These are phyloP conservation scores for Hassar affinis DNA, from an alignment of 2,113 vertebrate genomes.

Conservation along the genomic window DNA sequence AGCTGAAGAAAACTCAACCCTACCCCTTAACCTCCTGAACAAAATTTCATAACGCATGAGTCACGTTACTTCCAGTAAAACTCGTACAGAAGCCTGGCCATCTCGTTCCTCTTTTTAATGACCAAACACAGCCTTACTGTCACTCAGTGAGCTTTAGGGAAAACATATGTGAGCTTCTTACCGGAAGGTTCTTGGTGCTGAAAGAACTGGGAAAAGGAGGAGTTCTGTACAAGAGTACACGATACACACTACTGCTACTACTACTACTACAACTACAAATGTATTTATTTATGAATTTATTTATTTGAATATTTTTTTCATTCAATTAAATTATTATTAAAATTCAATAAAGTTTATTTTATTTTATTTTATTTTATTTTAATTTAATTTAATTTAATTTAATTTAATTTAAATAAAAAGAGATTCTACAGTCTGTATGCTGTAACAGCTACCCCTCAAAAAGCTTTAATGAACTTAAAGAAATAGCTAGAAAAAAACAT, in stretches of 20 bases:
- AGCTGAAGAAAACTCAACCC: neutral
- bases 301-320: neutral
- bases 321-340: neutral
- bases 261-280: too few species aligned
- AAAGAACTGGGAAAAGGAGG: slow-evolving; percentile 24
- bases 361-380: too few species aligned
- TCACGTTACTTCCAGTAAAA: slow-evolving; percentile 46
- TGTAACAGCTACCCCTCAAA: neutral
- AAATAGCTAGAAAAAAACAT: neutral
- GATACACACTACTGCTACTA: too few species aligned
- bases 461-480: too few species aligned
- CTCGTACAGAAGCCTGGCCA: slow-evolving; percentile 8
- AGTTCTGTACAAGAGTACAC: neutral
- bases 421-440: neutral
- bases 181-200: slow-evolving; percentile 21
- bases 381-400: too few species aligned
- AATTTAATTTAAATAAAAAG: neutral
- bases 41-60: slow-evolving; percentile 29
- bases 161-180: slow-evolving; percentile 35
- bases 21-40: neutral
- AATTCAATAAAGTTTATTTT: too few species aligned
- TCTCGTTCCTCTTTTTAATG: slow-evolving; percentile 33
- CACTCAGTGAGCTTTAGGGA: slow-evolving; percentile 22
- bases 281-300: too few species aligned
- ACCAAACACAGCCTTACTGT: neutral